Evolutionary conservation across 1,140 invertebrate genomes (phyloP).

Genomic region (Idris sp.): DNA sequence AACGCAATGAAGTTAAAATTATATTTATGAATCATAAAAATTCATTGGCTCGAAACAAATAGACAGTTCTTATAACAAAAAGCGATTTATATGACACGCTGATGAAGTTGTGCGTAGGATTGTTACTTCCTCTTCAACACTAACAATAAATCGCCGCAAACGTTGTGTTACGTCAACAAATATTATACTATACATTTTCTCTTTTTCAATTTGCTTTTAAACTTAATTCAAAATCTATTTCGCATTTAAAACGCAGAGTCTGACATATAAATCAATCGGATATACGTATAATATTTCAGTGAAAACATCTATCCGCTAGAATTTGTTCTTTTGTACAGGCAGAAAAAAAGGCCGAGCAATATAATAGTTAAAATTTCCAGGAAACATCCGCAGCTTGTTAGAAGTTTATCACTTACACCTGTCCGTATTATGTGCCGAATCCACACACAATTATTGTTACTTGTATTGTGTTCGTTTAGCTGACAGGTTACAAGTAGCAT

Average conservation of each 20-base stretch:
- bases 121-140: constrained; percentile 31
- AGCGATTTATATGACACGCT: constrained; percentile 33
- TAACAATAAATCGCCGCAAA: constrained; percentile 39
- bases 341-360: constrained; percentile 4
- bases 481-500: constrained; percentile 12
- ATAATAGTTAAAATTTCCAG: constrained; percentile 14
- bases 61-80: constrained; percentile 34
- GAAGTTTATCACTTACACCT: constrained; percentile 50
- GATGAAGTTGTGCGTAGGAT: constrained; percentile 38
- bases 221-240: no score
- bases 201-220: no score
- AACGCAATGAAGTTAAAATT: no score
- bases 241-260: no score
- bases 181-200: no score
- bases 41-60: constrained; percentile 43
- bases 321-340: neutral
- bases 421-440: constrained; percentile 24
- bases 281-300: no score
- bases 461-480: constrained; percentile 26
- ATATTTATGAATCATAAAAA: constrained; percentile 11
- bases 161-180: no score
- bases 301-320: no score
- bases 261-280: constrained; percentile 29
- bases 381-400: constrained; percentile 13
- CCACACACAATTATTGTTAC: constrained; percentile 36